Evolutionary conservation across 1,140 invertebrate species (phyloP).

Genomic region (Pseudomyrmex dendroicus): DNA sequence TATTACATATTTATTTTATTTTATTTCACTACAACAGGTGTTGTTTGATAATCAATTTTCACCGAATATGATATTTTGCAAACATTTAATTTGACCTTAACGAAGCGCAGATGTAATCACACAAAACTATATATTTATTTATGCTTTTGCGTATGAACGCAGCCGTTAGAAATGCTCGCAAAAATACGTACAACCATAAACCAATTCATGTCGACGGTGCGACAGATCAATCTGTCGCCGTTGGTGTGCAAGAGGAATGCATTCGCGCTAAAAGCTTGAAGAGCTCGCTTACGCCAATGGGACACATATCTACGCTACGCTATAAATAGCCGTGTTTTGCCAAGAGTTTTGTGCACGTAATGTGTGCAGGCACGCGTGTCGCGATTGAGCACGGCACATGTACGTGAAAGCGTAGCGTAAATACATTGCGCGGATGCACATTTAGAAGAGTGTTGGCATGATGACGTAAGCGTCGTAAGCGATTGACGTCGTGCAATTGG

Average conservation of each 20-base stretch:
- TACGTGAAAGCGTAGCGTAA: conserved; percentile 18
- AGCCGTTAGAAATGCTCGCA: background rate
- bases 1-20: conserved; percentile 1
- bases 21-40: background rate
- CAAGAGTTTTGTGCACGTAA: conserved; percentile 64
- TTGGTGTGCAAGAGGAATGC: conserved; percentile 11
- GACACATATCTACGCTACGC: conserved; percentile 20
- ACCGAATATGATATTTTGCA: background rate
- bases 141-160: too few relatives aligned
- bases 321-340: conserved; percentile 73
- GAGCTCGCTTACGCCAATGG: conserved; percentile 48
- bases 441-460: conserved; percentile 3
- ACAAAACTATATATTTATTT: conserved; percentile 8
- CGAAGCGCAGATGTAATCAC: conserved; percentile 17
- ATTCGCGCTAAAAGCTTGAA: conserved; percentile 67
- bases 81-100: conserved; percentile 14
- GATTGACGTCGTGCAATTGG: conserved; percentile 51
- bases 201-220: conserved; percentile 2
- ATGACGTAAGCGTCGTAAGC: conserved; percentile 68
- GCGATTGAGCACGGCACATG: conserved; percentile 20
- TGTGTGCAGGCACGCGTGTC: conserved; percentile 64
- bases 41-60: background rate
- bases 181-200: conserved; percentile 39
- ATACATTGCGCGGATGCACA: conserved; percentile 36
- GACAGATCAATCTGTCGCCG: conserved; percentile 4